phyloP scores from a whole-genome alignment of 2,888 invertebrate species.

The Acheta domesticus region DNA sequence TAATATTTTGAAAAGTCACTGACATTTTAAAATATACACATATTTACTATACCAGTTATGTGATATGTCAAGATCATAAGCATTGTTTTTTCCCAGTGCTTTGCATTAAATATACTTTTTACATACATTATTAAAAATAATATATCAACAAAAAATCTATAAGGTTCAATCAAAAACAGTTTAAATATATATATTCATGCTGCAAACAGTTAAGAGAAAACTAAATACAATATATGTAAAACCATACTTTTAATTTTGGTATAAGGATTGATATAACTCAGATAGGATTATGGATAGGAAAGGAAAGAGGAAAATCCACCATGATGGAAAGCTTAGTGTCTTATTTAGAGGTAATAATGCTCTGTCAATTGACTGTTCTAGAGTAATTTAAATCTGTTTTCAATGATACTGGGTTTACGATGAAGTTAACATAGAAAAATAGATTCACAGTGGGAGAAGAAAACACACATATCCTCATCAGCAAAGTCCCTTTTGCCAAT shows the following conservation, averaged over 20 bases:
- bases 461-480: not conserved
- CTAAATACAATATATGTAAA: constrained; percentile 7
- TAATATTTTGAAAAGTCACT: no score
- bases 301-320: not conserved
- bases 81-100: not conserved
- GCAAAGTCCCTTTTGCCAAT: not conserved
- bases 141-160: not conserved
- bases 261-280: not conserved
- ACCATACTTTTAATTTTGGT: constrained; percentile 1
- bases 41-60: no score
- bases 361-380: not conserved
- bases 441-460: not conserved
- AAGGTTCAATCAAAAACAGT: constrained; percentile 5
- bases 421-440: not conserved
- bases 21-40: no score
- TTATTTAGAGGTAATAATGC: not conserved
- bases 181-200: not conserved
- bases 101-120: not conserved
- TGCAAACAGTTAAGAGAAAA: not conserved
- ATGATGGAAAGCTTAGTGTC: no score
- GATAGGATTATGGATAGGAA: not conserved
- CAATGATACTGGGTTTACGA: constrained; percentile 7
- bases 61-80: not conserved
- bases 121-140: not conserved
- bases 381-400: not conserved